Base-by-base conservation (phyloP, 2,113 vertebrate genomes). In the Pyrgilauda ruficollis region DNA sequence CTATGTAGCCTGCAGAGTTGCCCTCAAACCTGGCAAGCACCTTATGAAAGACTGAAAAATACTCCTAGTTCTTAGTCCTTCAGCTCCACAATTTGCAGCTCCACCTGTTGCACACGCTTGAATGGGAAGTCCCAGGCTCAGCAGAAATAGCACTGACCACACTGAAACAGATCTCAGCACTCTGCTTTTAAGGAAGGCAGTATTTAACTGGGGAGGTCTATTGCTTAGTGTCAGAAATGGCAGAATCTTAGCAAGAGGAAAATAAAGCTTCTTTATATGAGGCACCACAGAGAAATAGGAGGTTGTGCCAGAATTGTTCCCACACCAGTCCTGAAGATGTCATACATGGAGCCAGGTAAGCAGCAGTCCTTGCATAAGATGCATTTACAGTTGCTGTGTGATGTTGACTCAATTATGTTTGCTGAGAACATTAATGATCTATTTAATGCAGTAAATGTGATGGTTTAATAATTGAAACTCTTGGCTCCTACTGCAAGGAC, bases 81-180 rank as follows among this genome's bases (percentile, higher is more conserved):
- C 70, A 47, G 6, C 31, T n/a, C 28, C 31, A 15, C 18, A 17
- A 6, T 58, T 47, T 50, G 18, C 30, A 59, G 12, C 8, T 27
- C 7, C 0, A 0, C 10, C 11, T 59, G 21, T 15, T 49, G 6
- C 8, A 15, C 7, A 23, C 1, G 1, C 4, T 44, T n/a, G 11
- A 52, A n/a, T 26, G 5, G 10, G 22, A 44, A 86, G 63, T 23
- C 18, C 14, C 17, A 56, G 22, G 6, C 26, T 50, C 27, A 24
- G 11, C 11, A 49, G 46, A 69, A 53, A 35, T 47, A 74, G 59
- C 35, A 13, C 22, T 49, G 26, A 58, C n/a, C 7, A 2, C 16
- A 4, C 4, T 55, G n/a, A 73, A 83, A 22, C 31, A 8, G 1
- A 50, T 19, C 1, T 0, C 20, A 50, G 26, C 11, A 9, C 37